Conservation (phyloP, 2,113 vertebrate species). For the Hemicordylus capensis region DNA sequence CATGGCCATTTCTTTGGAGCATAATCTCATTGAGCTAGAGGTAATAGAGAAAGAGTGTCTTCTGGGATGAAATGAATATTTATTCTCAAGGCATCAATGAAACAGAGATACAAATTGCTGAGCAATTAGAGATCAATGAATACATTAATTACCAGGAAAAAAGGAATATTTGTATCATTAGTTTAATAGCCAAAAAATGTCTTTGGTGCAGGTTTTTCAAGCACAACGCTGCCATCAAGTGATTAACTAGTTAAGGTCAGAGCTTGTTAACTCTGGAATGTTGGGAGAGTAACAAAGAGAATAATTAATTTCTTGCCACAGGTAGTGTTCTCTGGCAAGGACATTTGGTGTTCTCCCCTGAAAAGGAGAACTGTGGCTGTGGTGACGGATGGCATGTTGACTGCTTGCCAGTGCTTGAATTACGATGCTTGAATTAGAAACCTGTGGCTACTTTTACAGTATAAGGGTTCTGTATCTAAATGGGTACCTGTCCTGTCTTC, state of each 20-base stretch:
- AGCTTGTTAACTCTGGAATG: background rate
- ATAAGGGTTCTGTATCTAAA: background rate
- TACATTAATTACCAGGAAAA: slow-evolving; percentile 14
- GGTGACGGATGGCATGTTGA: background rate
- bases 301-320: slow-evolving; percentile 38
- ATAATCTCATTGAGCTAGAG: slow-evolving; percentile 22
- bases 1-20: background rate
- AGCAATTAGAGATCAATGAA: slow-evolving; percentile 28
- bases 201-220: background rate
- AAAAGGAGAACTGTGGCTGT: background rate
- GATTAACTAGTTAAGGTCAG: slow-evolving; percentile 27
- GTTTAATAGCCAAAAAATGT: slow-evolving; percentile 3
- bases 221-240: background rate
- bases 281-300: slow-evolving; percentile 24
- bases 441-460: background rate
- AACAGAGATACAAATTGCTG: slow-evolving; percentile 17
- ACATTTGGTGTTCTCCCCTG: slow-evolving; percentile 35
- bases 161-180: background rate
- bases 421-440: background rate
- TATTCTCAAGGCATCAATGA: slow-evolving; percentile 31
- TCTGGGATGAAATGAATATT: slow-evolving; percentile 10
- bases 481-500: background rate
- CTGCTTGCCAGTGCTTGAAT: background rate
- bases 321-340: slow-evolving; percentile 1
- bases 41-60: background rate